Evolutionary conservation across 2,888 invertebrate species (phyloP), one percentile per base, ranked within the genome.

Genomic region (Clitarchus hookeri): DNA sequence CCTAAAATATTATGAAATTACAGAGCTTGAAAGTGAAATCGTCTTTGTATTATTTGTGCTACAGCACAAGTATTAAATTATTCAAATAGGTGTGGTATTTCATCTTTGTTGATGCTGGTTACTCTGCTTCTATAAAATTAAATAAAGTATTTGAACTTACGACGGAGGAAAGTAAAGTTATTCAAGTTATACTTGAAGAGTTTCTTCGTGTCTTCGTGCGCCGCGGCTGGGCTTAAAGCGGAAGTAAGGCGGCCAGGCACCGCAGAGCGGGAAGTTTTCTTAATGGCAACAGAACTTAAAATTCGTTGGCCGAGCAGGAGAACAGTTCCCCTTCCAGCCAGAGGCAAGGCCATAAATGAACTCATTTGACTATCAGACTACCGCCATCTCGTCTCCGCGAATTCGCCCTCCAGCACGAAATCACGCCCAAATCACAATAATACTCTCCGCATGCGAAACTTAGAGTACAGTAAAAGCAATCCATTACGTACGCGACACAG

Each of bases 221-320:
- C 8, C n/a, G 1, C 16, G 65, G 65, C 19, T 23, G 65, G 8
- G 65, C n/a, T 65, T 65, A n/a, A 65, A 65, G 65, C 19, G 65
- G 65, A 65, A 65, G n/a, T 9, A 65, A 23, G 8, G 19, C 0
- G 19, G 16, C 65, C 65, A 65, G n/a, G 16, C 65, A 2, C 65
- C n/a, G 65, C 48, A 8, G 11, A 65, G 65, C 8, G 65, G n/a
- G 8, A 65, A 65, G 65, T 65, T 65, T 65, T 48, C 11, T 65
- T 65, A 65, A 65, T 65, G 65, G 65, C 65, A 65, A 65, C 23
- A n/a, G 65, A 65, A 65, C 65, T 65, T 19, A n/a, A 65, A 65
- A 65, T 6, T 65, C 65, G 65, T 65, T 65, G 65, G 65, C 65
- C 65, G n/a, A 23, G 16, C 23, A 23, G 65, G 65, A 19, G 16